phyloP scores from a whole-genome alignment of 1,140 invertebrate genomes.

The Procambarus clarkii region DNA sequence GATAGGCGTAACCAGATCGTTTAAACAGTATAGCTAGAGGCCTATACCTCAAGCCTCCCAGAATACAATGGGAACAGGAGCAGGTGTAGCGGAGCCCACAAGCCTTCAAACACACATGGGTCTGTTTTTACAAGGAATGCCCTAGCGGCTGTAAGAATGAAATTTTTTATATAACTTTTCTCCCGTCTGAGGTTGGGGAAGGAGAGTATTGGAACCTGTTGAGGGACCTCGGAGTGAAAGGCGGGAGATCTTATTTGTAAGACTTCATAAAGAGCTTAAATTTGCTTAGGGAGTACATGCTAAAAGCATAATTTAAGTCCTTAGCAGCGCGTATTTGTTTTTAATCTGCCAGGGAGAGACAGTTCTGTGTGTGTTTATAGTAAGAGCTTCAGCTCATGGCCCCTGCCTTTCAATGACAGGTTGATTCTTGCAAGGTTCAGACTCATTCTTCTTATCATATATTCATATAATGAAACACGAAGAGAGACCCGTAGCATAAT shows the following conservation, averaged over 20 bases:
- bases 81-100: not conserved
- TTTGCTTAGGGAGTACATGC: not conserved
- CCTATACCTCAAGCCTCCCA: not conserved
- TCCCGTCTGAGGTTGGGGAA: not conserved
- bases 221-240: not conserved
- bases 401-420: no score
- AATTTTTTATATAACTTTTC: not conserved
- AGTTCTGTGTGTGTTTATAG: no score
- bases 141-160: conserved; percentile 1
- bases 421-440: no score
- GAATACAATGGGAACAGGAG: not conserved
- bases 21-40: not conserved
- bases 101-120: not conserved
- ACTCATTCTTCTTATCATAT: no score
- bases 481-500: no score
- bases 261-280: not conserved
- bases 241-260: no score
- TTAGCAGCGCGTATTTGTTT: no score
- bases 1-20: not conserved
- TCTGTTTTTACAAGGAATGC: not conserved
- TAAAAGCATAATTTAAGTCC: no score
- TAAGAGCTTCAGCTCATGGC: no score
- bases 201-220: not conserved
- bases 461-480: no score
- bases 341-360: no score